Conservation (phyloP, 2,888 invertebrate species). For the Catocala nupta region DNA sequence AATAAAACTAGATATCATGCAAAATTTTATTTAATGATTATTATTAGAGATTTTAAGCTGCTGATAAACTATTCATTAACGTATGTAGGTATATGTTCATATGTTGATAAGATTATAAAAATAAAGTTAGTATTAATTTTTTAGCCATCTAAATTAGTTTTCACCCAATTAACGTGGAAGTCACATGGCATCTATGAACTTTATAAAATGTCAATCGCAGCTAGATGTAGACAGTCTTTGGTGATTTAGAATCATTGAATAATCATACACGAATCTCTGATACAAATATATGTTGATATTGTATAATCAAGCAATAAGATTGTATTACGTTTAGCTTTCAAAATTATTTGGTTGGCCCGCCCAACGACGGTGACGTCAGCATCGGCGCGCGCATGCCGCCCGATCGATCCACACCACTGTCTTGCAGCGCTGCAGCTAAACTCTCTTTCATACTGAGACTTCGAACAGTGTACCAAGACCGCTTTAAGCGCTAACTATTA, state of each 20-base stretch:
- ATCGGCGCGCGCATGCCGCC: constrained; percentile 77
- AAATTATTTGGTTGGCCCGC: constrained; percentile 70
- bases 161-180: too few species aligned
- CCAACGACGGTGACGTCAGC: constrained; percentile 81
- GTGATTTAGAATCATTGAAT: constrained; percentile 18
- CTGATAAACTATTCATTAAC: too few species aligned
- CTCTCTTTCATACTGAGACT: constrained; percentile 49
- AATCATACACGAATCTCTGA: constrained; percentile 26
- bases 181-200: too few species aligned
- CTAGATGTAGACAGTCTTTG: constrained; percentile 5
- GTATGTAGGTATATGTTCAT: neutral
- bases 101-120: neutral
- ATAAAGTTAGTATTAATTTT: too few species aligned
- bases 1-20: too few species aligned
- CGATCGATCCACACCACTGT: constrained; percentile 76
- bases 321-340: constrained; percentile 62
- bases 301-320: constrained; percentile 50
- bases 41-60: too few species aligned
- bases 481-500: constrained; percentile 65
- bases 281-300: constrained; percentile 40
- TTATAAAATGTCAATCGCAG: neutral
- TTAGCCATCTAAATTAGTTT: too few species aligned
- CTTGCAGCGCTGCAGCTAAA: constrained; percentile 73
- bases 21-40: too few species aligned
- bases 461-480: constrained; percentile 41